Conservation (phyloP, 1,140 invertebrate genomes). For the Belonocnema kinseyi region DNA sequence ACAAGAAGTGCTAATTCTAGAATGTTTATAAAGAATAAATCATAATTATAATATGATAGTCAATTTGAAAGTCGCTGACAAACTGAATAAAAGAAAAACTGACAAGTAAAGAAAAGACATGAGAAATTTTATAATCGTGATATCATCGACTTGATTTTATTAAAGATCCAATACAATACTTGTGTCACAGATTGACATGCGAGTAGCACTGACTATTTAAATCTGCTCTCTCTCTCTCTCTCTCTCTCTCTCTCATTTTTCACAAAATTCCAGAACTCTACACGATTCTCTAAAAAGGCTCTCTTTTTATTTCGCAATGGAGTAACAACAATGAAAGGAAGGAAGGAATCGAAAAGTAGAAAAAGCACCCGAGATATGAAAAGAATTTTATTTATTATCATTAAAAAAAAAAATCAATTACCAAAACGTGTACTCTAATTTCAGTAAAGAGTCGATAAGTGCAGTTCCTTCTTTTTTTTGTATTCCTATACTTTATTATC, state of each 20-base stretch:
- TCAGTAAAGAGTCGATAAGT: conserved; percentile 66
- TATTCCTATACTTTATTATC: conserved; percentile 6
- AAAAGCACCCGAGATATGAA: background rate
- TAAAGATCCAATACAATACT: conserved; percentile 71
- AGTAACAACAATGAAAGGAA: too few relatives aligned
- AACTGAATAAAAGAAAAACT: too few relatives aligned
- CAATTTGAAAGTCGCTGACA: too few relatives aligned
- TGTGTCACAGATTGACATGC: conserved; percentile 62
- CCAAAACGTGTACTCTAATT: conserved; percentile 65
- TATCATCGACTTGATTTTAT: conserved; percentile 64
- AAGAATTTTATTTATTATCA: background rate
- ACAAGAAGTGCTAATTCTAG: too few relatives aligned
- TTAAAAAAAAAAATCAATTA: conserved; percentile 29
- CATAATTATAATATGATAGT: too few relatives aligned
- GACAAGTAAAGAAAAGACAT: too few relatives aligned
- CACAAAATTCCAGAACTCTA: conserved; percentile 35
- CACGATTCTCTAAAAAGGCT: too few relatives aligned
- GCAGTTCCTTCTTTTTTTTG: conserved; percentile 48
- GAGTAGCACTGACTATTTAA: conserved; percentile 61
- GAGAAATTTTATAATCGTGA: conserved; percentile 33
- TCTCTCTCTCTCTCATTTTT: conserved; percentile 35
- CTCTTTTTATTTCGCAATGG: too few relatives aligned
- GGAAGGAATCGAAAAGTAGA: too few relatives aligned
- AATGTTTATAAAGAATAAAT: too few relatives aligned
- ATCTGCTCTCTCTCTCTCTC: conserved; percentile 34